Base-by-base conservation (phyloP, 2,113 vertebrate species). In the Melanostigma gelatinosum region DNA sequence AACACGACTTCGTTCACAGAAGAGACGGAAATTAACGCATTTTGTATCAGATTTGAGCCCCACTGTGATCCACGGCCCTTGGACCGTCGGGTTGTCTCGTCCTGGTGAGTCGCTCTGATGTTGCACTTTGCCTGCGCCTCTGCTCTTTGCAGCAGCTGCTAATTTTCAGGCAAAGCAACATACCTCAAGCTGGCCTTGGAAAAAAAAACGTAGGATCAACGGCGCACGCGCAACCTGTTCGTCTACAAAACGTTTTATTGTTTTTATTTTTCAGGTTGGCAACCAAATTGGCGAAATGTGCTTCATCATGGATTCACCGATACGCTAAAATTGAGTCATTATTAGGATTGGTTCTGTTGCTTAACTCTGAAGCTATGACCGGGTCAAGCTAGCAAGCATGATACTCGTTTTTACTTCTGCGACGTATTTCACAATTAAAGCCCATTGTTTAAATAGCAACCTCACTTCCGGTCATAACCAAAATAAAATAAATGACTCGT, bases 181-280 rank as follows among this genome's bases (percentile, higher is more conserved):
- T 87, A 88, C 77, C 88, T 91, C 85, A 46, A 78, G 52, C 83
- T 63, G 65, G 29, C 29, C 57, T 29, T 8, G 55, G 12, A 6
- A 27, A 22, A 36, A 66, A 72, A 73, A 58, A 52, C 3, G 29
- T 7, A 32, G 54, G 60, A 60, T 74, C 61, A 86, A 34, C 38
- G 4, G 88, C 92, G 93, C 93, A 91, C 8, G 93, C 93, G 92
- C 92, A 76, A 55, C 24, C 9, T 62, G 11, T 6, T 58, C 13
- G 0, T 44, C 38, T 42, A 11, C 48, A 34, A 34, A 16, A 57
- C 22, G 11, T 29, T 36, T 13, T 18, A 8, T 27, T 34, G 7
- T 81, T 32, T 8, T 1, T 8, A 9, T 61, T 87, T 69, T 65
- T 11, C 13, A 38, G 38, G 22, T 58, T 2, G 36, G 50, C 46